Evolutionary conservation across 2,797 vertebrate species (phyloP), one percentile per base, ranked within the genome.

Genomic region (Cyprinodon diabolis): DNA sequence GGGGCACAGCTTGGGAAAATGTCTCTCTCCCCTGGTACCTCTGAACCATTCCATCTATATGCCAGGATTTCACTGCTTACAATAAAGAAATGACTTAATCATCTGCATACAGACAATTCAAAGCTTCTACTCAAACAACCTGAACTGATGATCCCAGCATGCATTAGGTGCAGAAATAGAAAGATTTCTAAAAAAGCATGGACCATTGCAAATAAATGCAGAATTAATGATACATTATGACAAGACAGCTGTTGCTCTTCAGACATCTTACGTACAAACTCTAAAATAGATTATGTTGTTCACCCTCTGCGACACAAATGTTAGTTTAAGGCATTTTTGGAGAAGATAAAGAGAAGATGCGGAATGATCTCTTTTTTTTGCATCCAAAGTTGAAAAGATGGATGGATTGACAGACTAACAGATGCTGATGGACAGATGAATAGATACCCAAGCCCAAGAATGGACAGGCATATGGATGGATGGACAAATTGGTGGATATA

Each of bases 51-150:
- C 54, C 17, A 48, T 55, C 37, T 23, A 45, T 15, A 17, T 47
- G 37, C 23, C 4, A 11, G 47, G 12, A 66, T 58, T 6, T 21
- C n/a, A 47, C 23, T 60, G 13, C 17, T 23, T 19, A 17, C 12
- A 52, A 66, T 43, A 78, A 66, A 69, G 0, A 51, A 43, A 66
- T 17, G 12, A 15, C 21, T 55, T 19, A 51, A 75, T 52, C 30
- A 72, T 23, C 11, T 37, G 49, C 23, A 73, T 13, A 63, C 19
- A 45, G 30, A 62, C 77, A 25, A 57, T 73, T 72, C 17, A 48
- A 79, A 86, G 84, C 71, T 71, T 84, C 49, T 69, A 58, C 35
- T 47, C 55, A 7, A n/a, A 25, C 30, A 25, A 4, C 4, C 69
- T 52, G 0, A 6, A 47, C 55, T 35, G n/a, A 13, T 68, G 76